Conservation (phyloP, 2,113 vertebrate species). For the Pomatostomus ruficeps region DNA sequence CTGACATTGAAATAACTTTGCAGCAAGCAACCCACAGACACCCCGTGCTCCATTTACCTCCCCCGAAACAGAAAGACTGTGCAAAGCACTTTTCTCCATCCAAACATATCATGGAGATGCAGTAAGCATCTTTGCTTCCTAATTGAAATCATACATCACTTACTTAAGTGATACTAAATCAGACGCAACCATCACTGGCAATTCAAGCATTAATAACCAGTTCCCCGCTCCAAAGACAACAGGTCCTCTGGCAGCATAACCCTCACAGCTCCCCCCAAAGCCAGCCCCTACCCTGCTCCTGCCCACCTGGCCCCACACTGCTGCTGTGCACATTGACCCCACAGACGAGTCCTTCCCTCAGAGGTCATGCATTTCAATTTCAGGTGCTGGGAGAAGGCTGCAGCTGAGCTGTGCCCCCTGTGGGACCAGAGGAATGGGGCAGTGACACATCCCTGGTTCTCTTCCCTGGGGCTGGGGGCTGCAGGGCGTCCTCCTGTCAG, state of each 20-base stretch:
- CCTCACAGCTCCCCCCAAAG: rapidly evolving
- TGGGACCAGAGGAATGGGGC: neutral
- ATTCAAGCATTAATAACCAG: slow-evolving; percentile 27
- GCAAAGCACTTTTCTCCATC: slow-evolving; percentile 56
- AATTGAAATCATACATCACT: slow-evolving; percentile 64
- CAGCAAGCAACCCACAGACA: neutral
- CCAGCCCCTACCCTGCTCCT: neutral
- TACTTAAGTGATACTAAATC: slow-evolving; percentile 63
- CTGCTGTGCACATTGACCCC: neutral
- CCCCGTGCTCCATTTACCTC: slow-evolving; percentile 20
- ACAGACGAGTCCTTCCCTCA: neutral
- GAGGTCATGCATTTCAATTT: neutral
- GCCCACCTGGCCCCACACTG: neutral
- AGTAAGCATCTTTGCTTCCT: slow-evolving; percentile 63
- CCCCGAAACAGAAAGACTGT: slow-evolving; percentile 19
- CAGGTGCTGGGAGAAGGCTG: neutral
- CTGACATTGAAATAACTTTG: slow-evolving; percentile 52
- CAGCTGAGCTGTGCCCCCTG: neutral
- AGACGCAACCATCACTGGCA: neutral
- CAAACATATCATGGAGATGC: slow-evolving; percentile 48
- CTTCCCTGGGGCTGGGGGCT: neutral
- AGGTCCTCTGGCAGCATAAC: neutral
- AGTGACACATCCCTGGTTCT: neutral
- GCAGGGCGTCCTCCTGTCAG: neutral
- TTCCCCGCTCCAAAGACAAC: neutral